Base-by-base conservation (phyloP, 2,888 invertebrate genomes). In the Phalera bucephala region DNA sequence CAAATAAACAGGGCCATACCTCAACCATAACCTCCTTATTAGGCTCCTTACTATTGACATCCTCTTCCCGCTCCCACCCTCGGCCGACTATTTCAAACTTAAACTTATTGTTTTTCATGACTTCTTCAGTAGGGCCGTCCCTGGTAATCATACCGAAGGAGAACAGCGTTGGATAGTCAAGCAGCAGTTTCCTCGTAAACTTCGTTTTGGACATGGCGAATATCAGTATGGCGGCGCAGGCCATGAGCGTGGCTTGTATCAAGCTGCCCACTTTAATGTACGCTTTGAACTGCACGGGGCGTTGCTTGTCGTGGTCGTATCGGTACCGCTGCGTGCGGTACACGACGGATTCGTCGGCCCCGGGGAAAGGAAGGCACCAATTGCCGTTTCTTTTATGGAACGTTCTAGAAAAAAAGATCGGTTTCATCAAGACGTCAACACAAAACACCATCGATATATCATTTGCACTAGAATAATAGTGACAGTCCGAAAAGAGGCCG, bases 1-100 rank as follows among this genome's bases (percentile, higher is more conserved):
- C n/a, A n/a, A n/a, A n/a, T n/a, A n/a, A n/a, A n/a, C n/a, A n/a
- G 0, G 98, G 98, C 3, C 96, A 91, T 17, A 97, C 94, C 85
- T 91, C 91, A 0, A 92, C 94, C 22, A 91, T 87, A 23, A 96
- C 75, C 30, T 80, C 90, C 67, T 94, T 94, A 34, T 93, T 91
- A 0, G 95, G 94, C 8, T 91, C 82, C 8, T 42, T 36, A 0
- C 87, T 88, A 33, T 91, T 91, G 19, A 93, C 91, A 17, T 76
- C 76, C 0, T 45, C 42, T 64, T 90, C 77, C 14, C 85, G 80
- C 1, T 88, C 85, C 96, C 97, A 98, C 0, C 98, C 98, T 45
- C 91, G 81, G 0, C 95, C 97, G 48, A 92, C 85, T 58, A 98
- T 91, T 17, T 92, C 93, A 43, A 97, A 86, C 1, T 77, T 77